These are phyloP conservation scores for Heterodera carotae DNA, from an alignment of 1,140 invertebrate species.

Conservation along the genomic window DNA sequence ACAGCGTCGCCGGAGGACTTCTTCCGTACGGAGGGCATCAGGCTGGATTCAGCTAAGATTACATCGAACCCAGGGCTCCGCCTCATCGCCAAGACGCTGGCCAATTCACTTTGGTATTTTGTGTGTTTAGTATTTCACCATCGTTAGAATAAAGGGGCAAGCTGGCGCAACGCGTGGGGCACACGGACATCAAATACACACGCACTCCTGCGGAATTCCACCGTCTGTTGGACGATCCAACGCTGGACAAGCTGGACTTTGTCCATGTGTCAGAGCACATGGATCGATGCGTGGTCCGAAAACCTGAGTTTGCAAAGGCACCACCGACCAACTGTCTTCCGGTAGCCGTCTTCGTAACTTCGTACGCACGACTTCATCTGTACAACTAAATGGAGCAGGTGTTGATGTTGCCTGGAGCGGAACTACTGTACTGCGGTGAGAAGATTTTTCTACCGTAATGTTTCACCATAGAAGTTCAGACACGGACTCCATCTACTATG, in stretches of 20 bases:
- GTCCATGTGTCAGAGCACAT: not conserved
- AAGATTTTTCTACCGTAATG: not conserved
- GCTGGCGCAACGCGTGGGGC: not conserved
- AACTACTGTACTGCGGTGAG: no score
- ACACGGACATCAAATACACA: not conserved
- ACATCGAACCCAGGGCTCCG: not conserved
- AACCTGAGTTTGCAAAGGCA: slow-evolving; percentile 2
- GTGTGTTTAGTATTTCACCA: no score
- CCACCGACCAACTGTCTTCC: slow-evolving; percentile 8
- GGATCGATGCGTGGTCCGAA: not conserved
- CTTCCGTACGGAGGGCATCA: not conserved
- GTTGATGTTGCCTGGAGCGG: no score
- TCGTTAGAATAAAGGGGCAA: not conserved
- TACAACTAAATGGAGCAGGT: slow-evolving; percentile 18
- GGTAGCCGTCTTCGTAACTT: not conserved
- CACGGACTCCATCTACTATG: no score
- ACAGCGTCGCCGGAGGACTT: not conserved
- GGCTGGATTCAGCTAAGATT: not conserved
- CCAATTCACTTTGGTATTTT: not conserved
- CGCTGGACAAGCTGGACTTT: not conserved
- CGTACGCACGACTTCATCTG: slow-evolving; percentile 7
- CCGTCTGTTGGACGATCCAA: not conserved
- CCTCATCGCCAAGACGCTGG: not conserved
- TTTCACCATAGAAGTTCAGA: no score
- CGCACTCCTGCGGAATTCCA: not conserved